Base-by-base conservation (phyloP, 2,113 vertebrate species). In the Gila orcuttii region DNA sequence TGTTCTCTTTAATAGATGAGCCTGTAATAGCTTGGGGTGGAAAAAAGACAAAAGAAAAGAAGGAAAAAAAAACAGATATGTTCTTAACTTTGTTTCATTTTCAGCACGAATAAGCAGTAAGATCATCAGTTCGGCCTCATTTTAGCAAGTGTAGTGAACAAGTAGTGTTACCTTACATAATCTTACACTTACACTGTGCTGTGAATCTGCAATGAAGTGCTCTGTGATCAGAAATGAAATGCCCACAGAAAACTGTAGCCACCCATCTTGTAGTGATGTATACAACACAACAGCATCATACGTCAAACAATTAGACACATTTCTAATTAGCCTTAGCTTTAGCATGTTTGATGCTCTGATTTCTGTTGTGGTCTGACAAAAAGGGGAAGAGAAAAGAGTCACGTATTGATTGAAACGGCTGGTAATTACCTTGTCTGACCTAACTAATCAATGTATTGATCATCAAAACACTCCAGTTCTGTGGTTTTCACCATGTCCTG, bases 391-490 rank as follows among this genome's bases (percentile, higher is more conserved):
- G 31, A 78, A 78, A 77, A 21, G 52, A 68, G 60, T 66, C 79
- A 79, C 6, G 31, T 52, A 85, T 66, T 66, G 78, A 82, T 79
- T 15, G 42, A 57, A 64, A 42, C 1, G 4, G 81, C 79, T 80
- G 75, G 81, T 88, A 88, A 88, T 88, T 88, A 68, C 87, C 57
- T 68, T 83, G 79, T 86, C 81, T 71, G 82, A 89, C 82, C 85
- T 50, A 42, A n/a, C 66, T 86, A 85, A 85, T 89, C 84, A 64
- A 86, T 86, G 42, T 87, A 88, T 87, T 88, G 87, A 90, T 75
- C 86, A 78, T 78, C 79, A 79, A 73, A 71, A 82, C 74, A 81
- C 42, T 83, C 52, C 25, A 60, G 31, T 75, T 55, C 64, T 80
- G 82, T 82, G 85, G 21, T 71, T 79, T 60, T 84, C 25, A 39